These are phyloP conservation scores for Aix galericulata DNA, from an alignment of 2,113 vertebrate genomes.

Conservation along the genomic window DNA sequence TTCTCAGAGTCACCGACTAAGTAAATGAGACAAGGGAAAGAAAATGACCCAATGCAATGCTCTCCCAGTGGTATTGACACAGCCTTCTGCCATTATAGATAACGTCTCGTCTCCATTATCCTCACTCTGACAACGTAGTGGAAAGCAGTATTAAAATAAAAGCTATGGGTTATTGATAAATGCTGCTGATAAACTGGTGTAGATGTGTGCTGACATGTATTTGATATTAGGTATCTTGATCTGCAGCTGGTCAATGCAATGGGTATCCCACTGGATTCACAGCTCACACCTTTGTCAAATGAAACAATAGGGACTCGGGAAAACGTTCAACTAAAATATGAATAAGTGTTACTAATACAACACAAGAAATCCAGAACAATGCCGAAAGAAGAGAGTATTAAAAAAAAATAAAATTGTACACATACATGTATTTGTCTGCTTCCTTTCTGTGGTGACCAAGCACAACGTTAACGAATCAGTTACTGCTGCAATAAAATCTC, in stretches of 20 bases:
- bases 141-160: background rate
- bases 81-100: background rate
- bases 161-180: background rate
- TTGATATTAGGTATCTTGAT: background rate
- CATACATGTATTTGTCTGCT: background rate
- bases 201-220: background rate
- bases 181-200: background rate
- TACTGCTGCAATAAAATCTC: background rate
- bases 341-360: background rate
- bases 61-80: background rate
- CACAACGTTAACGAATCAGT: background rate
- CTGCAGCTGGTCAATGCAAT: background rate
- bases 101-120: background rate
- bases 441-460: background rate
- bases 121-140: background rate
- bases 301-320: background rate
- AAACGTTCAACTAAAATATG: background rate
- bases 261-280: background rate
- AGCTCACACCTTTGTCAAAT: background rate
- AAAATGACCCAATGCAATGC: background rate
- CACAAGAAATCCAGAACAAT: background rate
- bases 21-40: background rate
- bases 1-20: background rate
- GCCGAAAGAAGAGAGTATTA: background rate
- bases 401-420: background rate